A percentile compares a stretch with the other conserved stretches of the same genome.
phyloP scores from a whole-genome alignment of 1,140 invertebrate genomes.

The Chironomus striatipennis region DNA sequence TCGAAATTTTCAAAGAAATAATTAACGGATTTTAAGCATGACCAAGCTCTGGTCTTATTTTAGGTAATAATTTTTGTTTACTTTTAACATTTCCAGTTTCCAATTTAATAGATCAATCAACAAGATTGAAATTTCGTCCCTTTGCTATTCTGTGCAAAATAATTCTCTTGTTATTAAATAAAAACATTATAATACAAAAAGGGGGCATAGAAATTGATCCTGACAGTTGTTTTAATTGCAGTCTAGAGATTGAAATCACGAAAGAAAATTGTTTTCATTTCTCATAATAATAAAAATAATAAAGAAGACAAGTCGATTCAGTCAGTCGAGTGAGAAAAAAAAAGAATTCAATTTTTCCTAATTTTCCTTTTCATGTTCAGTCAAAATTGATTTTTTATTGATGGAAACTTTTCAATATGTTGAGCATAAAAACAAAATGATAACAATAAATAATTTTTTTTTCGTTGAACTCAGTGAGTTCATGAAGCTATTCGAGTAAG shows the following conservation, averaged over 20 bases:
- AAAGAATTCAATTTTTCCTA: not conserved
- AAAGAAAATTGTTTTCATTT: no score
- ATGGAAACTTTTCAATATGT: not conserved
- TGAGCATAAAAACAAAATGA: not conserved
- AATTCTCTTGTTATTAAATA: not conserved
- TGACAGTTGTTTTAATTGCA: constrained; percentile 7
- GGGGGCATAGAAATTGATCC: not conserved
- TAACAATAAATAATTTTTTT: no score
- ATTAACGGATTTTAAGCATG: no score
- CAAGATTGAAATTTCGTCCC: not conserved
- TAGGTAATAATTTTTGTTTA: not conserved
- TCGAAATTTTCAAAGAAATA: no score
- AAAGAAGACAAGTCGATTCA: not conserved
- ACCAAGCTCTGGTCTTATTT: no score
- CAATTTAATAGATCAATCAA: constrained; percentile 10
- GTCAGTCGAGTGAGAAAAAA: no score
- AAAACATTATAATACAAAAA: not conserved
- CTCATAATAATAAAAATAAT: no score
- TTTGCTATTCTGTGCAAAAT: not conserved
- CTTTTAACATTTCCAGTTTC: not conserved
- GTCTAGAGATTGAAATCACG: not conserved
- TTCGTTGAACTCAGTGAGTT: no score
- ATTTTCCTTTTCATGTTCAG: not conserved
- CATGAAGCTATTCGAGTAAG: no score
- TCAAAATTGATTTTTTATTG: not conserved